Base-by-base conservation (phyloP, 2,888 invertebrate species). In the Campaea margaritaria region DNA sequence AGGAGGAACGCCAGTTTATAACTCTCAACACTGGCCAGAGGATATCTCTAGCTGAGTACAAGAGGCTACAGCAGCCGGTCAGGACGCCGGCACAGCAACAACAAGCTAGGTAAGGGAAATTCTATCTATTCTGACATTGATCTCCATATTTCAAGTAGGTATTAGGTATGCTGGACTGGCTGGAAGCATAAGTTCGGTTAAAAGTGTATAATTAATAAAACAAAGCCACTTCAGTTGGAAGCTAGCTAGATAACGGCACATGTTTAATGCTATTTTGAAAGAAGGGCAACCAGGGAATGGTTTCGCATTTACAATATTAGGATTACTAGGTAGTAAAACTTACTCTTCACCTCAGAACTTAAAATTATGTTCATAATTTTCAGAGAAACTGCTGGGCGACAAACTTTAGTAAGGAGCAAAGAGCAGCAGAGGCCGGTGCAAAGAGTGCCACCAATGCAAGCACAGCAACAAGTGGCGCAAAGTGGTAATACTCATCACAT, bases 391-490 rank as follows among this genome's bases (percentile, higher is more conserved):
- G 91, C 82, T 52, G 91, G 85, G 7, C 75, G 91, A 50, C 90
- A 91, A 71, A 91, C 90, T 1, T 79, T 91, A 75, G 88, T 91
- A 27, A 82, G 87, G 75, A 91, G 89, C 76, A 92, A 92, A 79
- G 93, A 92, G 58, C 86, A 86, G 61, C 88, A 79, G 46, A 80
- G 91, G 64, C 93, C 93, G 5, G 89, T 93, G 16, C 93, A 93
- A 69, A 79, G 92, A 75, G 93, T 93, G 42, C 82, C 87, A 34
- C 93, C 93, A 0, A 87, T 93, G 89, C 92, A 91, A 76, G 78
- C 87, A 14, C 89, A 87, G 55, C 85, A 78, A 58, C 87, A 82
- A 70, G 70, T 82, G 15, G 75, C 81, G 55, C 82, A 74, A 51
- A 73, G 69, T 62, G 85, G 85, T 85, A 70, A 42, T 41, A n/a